phyloP scores from a whole-genome alignment of 1,140 invertebrate genomes.

The Orchestia grillus region DNA sequence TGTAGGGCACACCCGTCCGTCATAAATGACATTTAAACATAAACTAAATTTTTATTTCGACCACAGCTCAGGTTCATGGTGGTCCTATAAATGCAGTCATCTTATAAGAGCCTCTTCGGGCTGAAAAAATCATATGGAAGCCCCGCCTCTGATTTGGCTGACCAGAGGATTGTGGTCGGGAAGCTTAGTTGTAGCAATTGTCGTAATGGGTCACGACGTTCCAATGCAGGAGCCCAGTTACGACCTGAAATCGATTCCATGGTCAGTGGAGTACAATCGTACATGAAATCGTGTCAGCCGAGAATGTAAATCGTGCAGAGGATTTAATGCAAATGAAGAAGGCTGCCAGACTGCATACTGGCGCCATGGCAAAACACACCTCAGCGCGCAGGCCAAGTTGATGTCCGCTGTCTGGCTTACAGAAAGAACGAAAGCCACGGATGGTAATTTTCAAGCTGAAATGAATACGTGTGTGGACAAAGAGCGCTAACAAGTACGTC shows the following conservation, averaged over 20 bases:
- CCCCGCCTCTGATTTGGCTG: background rate
- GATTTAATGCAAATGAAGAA: conserved; percentile 31
- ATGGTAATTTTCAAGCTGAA: background rate
- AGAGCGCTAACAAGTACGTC: background rate
- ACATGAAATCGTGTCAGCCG: conserved; percentile 28
- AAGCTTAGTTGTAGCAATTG: background rate
- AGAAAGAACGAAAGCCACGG: background rate
- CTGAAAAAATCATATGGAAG: background rate
- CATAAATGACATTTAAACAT: background rate
- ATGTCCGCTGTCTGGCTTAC: background rate
- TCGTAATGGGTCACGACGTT: conserved; percentile 31
- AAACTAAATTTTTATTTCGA: background rate
- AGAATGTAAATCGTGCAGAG: conserved; percentile 31
- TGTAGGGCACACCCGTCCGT: background rate
- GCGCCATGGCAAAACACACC: background rate
- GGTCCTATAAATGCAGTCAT: background rate
- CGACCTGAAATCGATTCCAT: conserved; percentile 5
- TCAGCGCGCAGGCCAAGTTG: background rate
- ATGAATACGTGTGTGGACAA: background rate
- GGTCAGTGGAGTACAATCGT: conserved; percentile 25
- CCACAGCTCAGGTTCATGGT: background rate
- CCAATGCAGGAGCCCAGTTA: background rate
- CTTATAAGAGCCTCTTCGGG: background rate
- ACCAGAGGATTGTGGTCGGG: background rate
- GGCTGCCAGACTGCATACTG: background rate